Conservation (phyloP, 2,113 vertebrate species). For the Tricholaema leucomelas region DNA sequence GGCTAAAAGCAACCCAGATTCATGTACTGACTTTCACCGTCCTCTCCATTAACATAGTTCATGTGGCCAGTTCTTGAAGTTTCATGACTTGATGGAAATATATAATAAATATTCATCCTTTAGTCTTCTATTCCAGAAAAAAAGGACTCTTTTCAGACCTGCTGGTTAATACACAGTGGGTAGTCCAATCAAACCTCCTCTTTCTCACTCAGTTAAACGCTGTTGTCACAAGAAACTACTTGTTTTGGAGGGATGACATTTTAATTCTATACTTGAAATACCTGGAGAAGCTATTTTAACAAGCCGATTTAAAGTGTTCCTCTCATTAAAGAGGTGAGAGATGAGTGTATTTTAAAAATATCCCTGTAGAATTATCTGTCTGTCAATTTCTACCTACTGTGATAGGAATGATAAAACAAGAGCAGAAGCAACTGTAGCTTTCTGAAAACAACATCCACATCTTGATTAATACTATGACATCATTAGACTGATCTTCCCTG, state of each 20-base stretch:
- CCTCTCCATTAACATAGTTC: not conserved
- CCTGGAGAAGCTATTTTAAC: not conserved
- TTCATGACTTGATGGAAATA: not conserved
- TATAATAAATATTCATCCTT: not conserved
- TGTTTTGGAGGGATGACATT: not conserved
- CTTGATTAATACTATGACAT: not conserved
- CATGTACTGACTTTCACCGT: not conserved
- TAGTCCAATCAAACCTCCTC: not conserved
- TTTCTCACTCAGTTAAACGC: not conserved
- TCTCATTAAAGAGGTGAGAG: not conserved
- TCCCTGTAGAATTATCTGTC: not conserved
- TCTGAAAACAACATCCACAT: not conserved
- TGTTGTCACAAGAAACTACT: not conserved
- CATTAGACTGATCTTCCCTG: not conserved
- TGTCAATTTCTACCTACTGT: not conserved
- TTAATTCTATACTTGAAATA: not conserved
- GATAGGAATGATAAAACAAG: not conserved
- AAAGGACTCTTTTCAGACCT: not conserved
- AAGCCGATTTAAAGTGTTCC: not conserved
- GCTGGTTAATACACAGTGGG: not conserved
- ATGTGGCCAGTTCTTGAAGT: not conserved
- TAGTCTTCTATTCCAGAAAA: not conserved
- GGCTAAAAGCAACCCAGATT: not conserved
- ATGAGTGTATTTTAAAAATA: not conserved
- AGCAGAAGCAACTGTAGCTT: not conserved